Base-by-base conservation (phyloP, 2,888 invertebrate genomes). In the Pilophorus perplexus region DNA sequence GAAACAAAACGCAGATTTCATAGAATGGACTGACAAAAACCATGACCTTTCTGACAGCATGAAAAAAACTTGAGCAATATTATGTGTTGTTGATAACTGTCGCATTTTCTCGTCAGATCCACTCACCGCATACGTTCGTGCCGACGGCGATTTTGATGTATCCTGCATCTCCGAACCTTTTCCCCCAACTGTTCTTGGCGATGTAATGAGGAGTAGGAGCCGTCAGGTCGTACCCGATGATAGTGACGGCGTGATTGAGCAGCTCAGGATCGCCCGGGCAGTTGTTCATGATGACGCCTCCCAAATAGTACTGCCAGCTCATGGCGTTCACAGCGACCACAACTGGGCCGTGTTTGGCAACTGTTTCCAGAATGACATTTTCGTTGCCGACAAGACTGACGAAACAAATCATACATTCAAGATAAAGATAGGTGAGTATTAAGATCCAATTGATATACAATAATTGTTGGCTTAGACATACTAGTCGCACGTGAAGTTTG, bases 231-330 rank as follows among this genome's bases (percentile, higher is more conserved):
- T 92, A 93, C 0, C 93, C 93, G 0, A 93, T 86, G 57, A 93
- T 80, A 75, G 90, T 84, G 0, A 90, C 89, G 0, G 91, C 91
- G 74, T 93, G 92, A 76, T 92, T 91, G n/a, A 88, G 76, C 40
- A 80, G 80, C 0, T 74, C 60, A 0, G 80, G 76, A 0, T 79
- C 76, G 2, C 83, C 82, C 64, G 85, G 84, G 80, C 93, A 93
- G 74, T 91, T 87, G 74, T 82, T 88, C 75, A 90, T 88, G 74
- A 93, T 88, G 33, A 91, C 83, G 0, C 92, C 93, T 0, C 89
- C 90, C 6, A 90, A 79, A 75, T 93, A 93, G 77, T 90, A 85
- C 77, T 91, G 89, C 93, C 92, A 93, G 1, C 86, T 84, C 25
- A 87, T 79, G 0, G 91, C 92, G 77, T 92, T 92, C 0, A 93